Percentiles rank a stretch among this genome's conserved stretches.
Evolutionary conservation across 2,888 invertebrate genomes (phyloP).

Genomic region (Rutpela maculata): DNA sequence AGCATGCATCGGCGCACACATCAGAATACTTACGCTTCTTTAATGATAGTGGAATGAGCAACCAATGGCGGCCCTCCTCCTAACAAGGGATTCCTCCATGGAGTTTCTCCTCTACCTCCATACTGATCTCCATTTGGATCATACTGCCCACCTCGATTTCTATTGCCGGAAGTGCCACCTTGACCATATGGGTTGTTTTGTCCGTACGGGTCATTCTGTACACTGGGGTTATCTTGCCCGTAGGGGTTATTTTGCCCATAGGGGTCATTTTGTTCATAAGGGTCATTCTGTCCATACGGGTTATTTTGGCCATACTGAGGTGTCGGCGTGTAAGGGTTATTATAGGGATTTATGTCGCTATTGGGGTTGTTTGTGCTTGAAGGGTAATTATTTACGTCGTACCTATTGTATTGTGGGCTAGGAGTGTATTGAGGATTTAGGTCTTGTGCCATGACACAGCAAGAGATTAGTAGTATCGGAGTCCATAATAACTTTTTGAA

Average conservation of each 20-base stretch:
- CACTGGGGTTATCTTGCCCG: background rate
- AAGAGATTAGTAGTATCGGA: slow-evolving; percentile 57
- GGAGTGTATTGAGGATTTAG: slow-evolving; percentile 56
- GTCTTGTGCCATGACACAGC: slow-evolving; percentile 62
- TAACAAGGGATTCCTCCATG: slow-evolving; percentile 54
- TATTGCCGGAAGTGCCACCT: slow-evolving; percentile 43
- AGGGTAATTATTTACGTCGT: slow-evolving; percentile 56
- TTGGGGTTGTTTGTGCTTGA: slow-evolving; percentile 52
- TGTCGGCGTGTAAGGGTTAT: slow-evolving; percentile 51
- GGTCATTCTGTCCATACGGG: slow-evolving; percentile 19
- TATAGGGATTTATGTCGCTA: slow-evolving; percentile 54
- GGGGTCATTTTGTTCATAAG: background rate
- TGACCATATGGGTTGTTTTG: slow-evolving; percentile 33
- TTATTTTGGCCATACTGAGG: slow-evolving; percentile 46
- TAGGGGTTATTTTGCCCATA: background rate
- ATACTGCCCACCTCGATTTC: slow-evolving; percentile 44
- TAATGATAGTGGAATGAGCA: slow-evolving; percentile 64
- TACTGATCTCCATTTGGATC: slow-evolving; percentile 45
- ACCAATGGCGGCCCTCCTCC: slow-evolving; percentile 40
- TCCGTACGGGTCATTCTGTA: background rate
- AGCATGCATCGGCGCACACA: too few relatives aligned
- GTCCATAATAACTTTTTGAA: slow-evolving; percentile 55
- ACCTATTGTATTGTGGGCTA: slow-evolving; percentile 51
- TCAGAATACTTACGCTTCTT: slow-evolving; percentile 67
- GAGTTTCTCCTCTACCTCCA: slow-evolving; percentile 44